Conservation (phyloP, 2,888 invertebrate genomes). For the Dicyrtoma fusca region DNA sequence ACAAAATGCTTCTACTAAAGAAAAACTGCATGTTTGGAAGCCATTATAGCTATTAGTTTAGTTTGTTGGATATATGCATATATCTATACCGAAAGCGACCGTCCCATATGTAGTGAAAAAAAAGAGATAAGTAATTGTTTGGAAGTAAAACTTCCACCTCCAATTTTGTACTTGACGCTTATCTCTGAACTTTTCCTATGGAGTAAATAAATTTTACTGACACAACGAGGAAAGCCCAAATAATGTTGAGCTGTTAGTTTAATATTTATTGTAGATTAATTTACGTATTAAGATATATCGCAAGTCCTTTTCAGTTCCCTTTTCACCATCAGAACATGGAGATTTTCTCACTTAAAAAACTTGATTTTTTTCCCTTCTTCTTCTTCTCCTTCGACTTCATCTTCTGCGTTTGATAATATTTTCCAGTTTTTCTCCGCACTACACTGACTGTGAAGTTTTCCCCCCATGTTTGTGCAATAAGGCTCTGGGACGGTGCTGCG, state of each 20-base stretch:
- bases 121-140: slow-evolving; percentile 32
- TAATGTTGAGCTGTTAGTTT: slow-evolving; percentile 25
- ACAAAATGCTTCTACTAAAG: no score
- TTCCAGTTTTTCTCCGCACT: not conserved
- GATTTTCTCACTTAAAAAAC: slow-evolving; percentile 17
- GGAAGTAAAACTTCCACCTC: slow-evolving; percentile 29
- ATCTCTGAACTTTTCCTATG: slow-evolving; percentile 11
- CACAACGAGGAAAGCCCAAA: slow-evolving; percentile 36
- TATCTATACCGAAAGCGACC: no score
- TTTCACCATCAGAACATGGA: not conserved
- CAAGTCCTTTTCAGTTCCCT: slow-evolving; percentile 12
- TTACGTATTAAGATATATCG: slow-evolving; percentile 31
- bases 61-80: no score
- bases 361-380: not conserved
- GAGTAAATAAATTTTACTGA: slow-evolving; percentile 32
- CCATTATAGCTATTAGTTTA: no score
- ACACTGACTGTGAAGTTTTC: no score
- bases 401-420: not conserved
- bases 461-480: no score
- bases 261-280: slow-evolving; percentile 21
- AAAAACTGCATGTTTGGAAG: no score
- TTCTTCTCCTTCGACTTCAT: not conserved
- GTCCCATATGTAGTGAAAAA: not conserved
- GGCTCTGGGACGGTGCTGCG: no score
- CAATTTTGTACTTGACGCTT: slow-evolving; percentile 28